A percentile compares a stretch with the other conserved stretches of the same genome.
Evolutionary conservation across 2,113 vertebrate species (phyloP).

Genomic region (Apistogramma diplotaenia): DNA sequence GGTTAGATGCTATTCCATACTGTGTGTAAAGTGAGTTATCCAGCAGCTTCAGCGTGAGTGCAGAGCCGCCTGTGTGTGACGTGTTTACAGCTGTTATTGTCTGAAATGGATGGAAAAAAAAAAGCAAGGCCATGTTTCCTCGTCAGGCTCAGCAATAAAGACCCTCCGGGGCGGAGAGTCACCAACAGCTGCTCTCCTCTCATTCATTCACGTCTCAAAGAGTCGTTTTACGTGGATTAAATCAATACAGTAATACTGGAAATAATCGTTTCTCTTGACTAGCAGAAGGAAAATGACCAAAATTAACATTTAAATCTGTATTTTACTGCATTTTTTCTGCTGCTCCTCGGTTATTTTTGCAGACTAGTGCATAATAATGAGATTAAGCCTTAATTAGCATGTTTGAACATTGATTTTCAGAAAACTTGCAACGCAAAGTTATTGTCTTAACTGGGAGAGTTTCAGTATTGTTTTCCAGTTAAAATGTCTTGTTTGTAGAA

Average conservation of each 20-base stretch:
- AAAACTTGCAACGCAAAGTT: too few relatives aligned
- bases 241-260: too few relatives aligned
- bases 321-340: too few relatives aligned
- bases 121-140: slow-evolving; percentile 10
- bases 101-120: background rate
- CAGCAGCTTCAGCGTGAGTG: slow-evolving; percentile 1
- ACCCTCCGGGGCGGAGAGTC: background rate
- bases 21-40: slow-evolving; percentile 3
- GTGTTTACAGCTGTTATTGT: slow-evolving; percentile 7
- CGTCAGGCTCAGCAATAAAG: slow-evolving; percentile 42
- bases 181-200: background rate
- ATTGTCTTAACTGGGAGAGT: too few relatives aligned
- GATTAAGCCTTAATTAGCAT: too few relatives aligned
- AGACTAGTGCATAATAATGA: too few relatives aligned
- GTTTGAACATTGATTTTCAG: too few relatives aligned
- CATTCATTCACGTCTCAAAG: background rate
- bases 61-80: background rate
- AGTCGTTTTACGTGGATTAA: background rate
- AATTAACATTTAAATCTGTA: too few relatives aligned
- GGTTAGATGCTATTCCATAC: background rate
- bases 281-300: too few relatives aligned
- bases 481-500: background rate
- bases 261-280: too few relatives aligned
- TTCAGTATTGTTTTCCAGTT: background rate
- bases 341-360: too few relatives aligned